Conservation (phyloP, 2,888 invertebrate species). For the Plebejus melissa region DNA sequence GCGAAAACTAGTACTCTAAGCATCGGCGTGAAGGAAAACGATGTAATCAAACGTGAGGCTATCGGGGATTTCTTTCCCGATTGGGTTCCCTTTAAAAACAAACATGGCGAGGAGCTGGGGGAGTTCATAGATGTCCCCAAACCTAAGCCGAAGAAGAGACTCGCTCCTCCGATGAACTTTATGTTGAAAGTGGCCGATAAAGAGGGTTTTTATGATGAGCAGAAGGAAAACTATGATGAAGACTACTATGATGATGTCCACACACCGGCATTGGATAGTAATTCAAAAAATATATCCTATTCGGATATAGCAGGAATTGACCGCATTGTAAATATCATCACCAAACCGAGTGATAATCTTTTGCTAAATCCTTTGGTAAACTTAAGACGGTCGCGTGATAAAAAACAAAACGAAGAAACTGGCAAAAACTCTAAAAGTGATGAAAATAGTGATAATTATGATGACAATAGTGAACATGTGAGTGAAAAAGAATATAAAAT, state of each 20-base stretch:
- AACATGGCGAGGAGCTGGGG: conserved; percentile 61
- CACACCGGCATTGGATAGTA: conserved; percentile 43
- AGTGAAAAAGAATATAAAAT: not conserved
- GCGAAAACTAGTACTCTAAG: conserved; percentile 47
- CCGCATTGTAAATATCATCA: conserved; percentile 59
- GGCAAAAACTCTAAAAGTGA: conserved; percentile 31
- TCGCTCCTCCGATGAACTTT: conserved; percentile 62
- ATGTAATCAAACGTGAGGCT: conserved; percentile 56
- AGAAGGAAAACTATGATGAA: conserved; percentile 56
- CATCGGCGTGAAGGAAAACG: conserved; percentile 55
- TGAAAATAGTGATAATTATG: conserved; percentile 29
- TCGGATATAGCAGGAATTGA: conserved; percentile 53
- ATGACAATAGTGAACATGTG: not conserved
- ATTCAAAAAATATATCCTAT: conserved; percentile 34
- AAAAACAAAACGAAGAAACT: conserved; percentile 33
- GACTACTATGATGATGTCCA: conserved; percentile 61
- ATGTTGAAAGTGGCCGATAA: conserved; percentile 56
- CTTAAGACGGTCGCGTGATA: conserved; percentile 26
- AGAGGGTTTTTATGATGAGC: conserved; percentile 56
- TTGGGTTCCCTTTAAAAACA: conserved; percentile 72
- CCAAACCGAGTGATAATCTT: conserved; percentile 42
- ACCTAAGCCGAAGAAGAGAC: conserved; percentile 60
- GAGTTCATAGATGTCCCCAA: conserved; percentile 57
- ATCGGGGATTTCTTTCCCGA: conserved; percentile 60
- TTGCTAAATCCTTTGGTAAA: conserved; percentile 40